Evolutionary conservation across 2,888 invertebrate species (phyloP).

Genomic region (Synergus japonicus): DNA sequence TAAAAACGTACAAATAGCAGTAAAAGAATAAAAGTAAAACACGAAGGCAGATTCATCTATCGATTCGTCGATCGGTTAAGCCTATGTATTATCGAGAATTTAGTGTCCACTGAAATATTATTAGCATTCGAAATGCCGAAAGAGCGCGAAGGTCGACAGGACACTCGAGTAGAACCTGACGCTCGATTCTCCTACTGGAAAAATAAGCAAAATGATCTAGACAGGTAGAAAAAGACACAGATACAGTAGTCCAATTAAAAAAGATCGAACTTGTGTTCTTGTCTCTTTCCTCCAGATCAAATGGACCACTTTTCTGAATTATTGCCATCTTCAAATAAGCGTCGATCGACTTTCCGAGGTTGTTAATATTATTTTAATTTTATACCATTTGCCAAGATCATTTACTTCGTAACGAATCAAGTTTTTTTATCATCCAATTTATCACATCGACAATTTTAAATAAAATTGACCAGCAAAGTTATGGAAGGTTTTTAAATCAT

Average conservation of each 20-base stretch:
- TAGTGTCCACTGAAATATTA: slow-evolving; percentile 41
- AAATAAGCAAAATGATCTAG: slow-evolving; percentile 43
- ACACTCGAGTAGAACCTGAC: slow-evolving; percentile 41
- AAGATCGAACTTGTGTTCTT: slow-evolving; percentile 27
- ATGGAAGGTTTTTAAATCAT: no score
- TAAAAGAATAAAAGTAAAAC: background rate
- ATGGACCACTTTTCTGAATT: background rate
- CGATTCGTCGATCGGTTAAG: slow-evolving; percentile 23
- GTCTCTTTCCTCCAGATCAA: background rate
- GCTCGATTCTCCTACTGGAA: slow-evolving; percentile 46
- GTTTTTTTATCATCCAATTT: background rate
- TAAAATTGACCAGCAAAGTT: no score
- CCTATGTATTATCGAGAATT: slow-evolving; percentile 32
- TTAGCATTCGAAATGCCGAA: slow-evolving; percentile 55
- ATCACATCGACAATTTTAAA: no score
- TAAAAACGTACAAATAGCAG: background rate
- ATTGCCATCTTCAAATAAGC: background rate
- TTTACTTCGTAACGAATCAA: background rate
- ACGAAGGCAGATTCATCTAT: slow-evolving; percentile 11
- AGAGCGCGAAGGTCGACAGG: slow-evolving; percentile 57
- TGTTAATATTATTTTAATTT: background rate
- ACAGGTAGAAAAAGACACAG: slow-evolving; percentile 34
- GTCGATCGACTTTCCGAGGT: background rate
- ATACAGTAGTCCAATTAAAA: slow-evolving; percentile 21
- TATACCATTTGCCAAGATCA: background rate